Percentiles rank a stretch among this genome's conserved stretches.
Conservation (phyloP, 2,797 vertebrate genomes). For the Scolopax bukidnonensis region DNA sequence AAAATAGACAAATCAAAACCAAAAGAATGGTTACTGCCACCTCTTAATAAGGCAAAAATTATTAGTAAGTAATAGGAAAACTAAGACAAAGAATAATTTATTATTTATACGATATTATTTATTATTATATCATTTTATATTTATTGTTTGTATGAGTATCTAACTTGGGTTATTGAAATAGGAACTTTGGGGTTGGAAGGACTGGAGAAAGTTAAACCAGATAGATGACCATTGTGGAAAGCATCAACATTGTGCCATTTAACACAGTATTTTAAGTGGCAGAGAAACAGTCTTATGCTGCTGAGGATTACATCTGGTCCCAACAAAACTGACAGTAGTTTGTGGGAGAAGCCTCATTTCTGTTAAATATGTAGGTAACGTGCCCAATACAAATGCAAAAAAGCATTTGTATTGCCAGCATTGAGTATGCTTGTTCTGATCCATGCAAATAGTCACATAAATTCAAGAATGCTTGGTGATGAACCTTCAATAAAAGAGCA, state of each 20-base stretch:
- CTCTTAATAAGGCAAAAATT: not conserved
- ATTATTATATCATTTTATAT: too few relatives aligned
- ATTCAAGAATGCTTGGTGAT: not conserved
- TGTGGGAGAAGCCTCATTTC: not conserved
- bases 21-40: not conserved
- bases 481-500: not conserved
- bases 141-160: not conserved
- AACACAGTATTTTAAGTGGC: not conserved
- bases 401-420: not conserved
- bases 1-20: not conserved
- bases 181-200: not conserved
- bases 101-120: too few relatives aligned
- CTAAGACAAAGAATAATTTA: not conserved
- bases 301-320: not conserved
- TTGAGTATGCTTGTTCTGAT: not conserved
- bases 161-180: not conserved
- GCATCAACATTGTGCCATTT: not conserved
- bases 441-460: not conserved
- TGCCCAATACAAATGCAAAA: not conserved
- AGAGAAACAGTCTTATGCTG: not conserved
- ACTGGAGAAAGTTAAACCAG: not conserved
- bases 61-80: not conserved
- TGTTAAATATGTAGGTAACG: not conserved
- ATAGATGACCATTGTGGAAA: not conserved
- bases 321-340: not conserved